These are phyloP conservation scores for Lagopus muta DNA, from an alignment of 2,113 vertebrate genomes.

Conservation along the genomic window DNA sequence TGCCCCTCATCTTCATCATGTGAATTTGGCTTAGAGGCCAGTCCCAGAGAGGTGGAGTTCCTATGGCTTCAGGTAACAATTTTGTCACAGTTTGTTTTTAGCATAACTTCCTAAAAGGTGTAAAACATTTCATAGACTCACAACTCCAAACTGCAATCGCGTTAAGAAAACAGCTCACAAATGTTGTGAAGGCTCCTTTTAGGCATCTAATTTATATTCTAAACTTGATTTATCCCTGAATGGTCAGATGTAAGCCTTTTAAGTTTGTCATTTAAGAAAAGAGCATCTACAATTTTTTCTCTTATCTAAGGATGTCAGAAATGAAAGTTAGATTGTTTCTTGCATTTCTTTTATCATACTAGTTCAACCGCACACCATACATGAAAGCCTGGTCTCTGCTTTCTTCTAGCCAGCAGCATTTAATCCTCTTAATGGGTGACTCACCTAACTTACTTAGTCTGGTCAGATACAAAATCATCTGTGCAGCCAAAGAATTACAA, in stretches of 20 bases:
- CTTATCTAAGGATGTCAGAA: conserved; percentile 56
- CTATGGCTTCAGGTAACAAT: neutral
- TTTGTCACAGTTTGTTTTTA: neutral
- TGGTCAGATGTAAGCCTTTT: conserved; percentile 17
- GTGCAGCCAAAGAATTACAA: conserved; percentile 42
- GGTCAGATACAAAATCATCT: conserved; percentile 53
- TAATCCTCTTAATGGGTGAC: conserved; percentile 62
- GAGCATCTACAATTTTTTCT: conserved; percentile 18
- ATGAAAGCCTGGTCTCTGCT: conserved; percentile 31
- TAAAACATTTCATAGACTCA: neutral
- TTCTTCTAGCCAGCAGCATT: conserved; percentile 36
- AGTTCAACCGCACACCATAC: neutral
- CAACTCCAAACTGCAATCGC: neutral
- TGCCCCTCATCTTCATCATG: neutral
- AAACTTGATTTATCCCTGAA: conserved; percentile 15
- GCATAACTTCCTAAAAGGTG: neutral
- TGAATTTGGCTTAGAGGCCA: neutral
- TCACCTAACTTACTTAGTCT: neutral
- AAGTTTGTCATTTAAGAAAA: conserved; percentile 7
- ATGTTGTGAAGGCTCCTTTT: neutral
- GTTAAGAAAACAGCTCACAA: neutral
- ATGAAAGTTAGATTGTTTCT: conserved; percentile 27
- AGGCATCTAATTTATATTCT: conserved; percentile 14
- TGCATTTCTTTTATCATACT: conserved; percentile 9
- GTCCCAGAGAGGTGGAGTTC: neutral